Evolutionary conservation across 2,888 invertebrate genomes (phyloP).

Genomic region (Trilocha varians): DNA sequence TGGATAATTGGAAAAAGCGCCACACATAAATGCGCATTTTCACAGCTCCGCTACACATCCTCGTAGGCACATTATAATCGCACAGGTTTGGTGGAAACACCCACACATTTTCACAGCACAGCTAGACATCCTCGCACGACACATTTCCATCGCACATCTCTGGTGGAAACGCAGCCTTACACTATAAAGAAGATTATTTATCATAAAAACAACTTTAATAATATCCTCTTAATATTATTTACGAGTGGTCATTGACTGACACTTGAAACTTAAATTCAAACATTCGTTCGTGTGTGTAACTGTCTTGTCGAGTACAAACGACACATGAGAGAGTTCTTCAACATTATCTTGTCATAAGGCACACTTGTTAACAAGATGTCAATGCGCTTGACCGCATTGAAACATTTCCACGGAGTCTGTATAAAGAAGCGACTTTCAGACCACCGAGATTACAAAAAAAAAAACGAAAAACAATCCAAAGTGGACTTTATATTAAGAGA

Average conservation of each 20-base stretch:
- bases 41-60: no score
- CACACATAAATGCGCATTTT: no score
- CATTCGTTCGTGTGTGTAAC: background rate
- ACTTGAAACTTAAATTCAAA: background rate
- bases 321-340: conserved; percentile 6
- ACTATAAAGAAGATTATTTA: no score
- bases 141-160: no score
- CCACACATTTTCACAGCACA: no score
- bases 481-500: conserved; percentile 5
- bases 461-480: conserved; percentile 18
- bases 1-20: no score
- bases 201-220: no score
- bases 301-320: background rate
- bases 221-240: no score
- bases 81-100: no score
- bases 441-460: conserved; percentile 41
- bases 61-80: no score
- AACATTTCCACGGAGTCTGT: conserved; percentile 59
- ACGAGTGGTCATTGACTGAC: background rate
- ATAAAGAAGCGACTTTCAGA: conserved; percentile 44
- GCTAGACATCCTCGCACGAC: no score
- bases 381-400: conserved; percentile 57
- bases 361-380: conserved; percentile 59
- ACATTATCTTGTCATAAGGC: conserved; percentile 52
- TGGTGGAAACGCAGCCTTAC: no score